Evolutionary conservation across 2,888 invertebrate genomes (phyloP).

Genomic region (Drosophila niveifrons): DNA sequence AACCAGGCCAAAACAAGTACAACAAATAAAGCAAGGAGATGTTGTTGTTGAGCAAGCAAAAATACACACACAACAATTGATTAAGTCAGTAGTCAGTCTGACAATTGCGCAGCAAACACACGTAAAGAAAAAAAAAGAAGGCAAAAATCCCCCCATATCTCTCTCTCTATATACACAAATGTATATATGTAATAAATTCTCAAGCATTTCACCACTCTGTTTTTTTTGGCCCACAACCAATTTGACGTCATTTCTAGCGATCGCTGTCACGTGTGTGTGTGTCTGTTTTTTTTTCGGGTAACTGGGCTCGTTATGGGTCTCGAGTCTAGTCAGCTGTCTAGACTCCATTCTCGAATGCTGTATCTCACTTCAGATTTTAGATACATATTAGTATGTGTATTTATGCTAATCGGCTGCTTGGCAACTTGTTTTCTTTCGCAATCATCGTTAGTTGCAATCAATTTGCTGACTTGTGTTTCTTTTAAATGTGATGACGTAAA

Average conservation of each 20-base stretch:
- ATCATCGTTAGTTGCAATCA: slow-evolving; percentile 36
- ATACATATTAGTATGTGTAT: slow-evolving; percentile 22
- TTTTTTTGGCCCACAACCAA: slow-evolving; percentile 55
- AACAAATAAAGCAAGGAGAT: slow-evolving; percentile 53
- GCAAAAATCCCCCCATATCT: slow-evolving; percentile 19
- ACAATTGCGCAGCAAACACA: slow-evolving; percentile 68
- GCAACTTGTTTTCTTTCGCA: slow-evolving; percentile 36
- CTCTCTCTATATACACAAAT: slow-evolving; percentile 9
- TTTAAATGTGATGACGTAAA: slow-evolving; percentile 24
- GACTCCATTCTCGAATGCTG: slow-evolving; percentile 15
- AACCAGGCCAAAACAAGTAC: slow-evolving; percentile 12
- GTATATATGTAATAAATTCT: slow-evolving; percentile 17
- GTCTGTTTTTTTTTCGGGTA: slow-evolving; percentile 2
- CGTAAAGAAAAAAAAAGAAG: slow-evolving; percentile 5
- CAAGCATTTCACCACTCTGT: slow-evolving; percentile 62
- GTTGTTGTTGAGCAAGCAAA: slow-evolving; percentile 53
- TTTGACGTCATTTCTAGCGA: slow-evolving; percentile 63
- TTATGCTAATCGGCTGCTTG: slow-evolving; percentile 44
- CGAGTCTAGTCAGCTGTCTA: slow-evolving; percentile 41
- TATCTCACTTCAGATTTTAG: background rate
- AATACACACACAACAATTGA: slow-evolving; percentile 30
- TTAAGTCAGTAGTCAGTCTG: slow-evolving; percentile 42
- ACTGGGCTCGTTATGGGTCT: slow-evolving; percentile 2
- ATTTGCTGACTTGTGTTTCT: background rate
- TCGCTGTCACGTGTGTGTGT: slow-evolving; percentile 50